phyloP scores from a whole-genome alignment of 1,140 invertebrate genomes.

The Aphelinus certus region DNA sequence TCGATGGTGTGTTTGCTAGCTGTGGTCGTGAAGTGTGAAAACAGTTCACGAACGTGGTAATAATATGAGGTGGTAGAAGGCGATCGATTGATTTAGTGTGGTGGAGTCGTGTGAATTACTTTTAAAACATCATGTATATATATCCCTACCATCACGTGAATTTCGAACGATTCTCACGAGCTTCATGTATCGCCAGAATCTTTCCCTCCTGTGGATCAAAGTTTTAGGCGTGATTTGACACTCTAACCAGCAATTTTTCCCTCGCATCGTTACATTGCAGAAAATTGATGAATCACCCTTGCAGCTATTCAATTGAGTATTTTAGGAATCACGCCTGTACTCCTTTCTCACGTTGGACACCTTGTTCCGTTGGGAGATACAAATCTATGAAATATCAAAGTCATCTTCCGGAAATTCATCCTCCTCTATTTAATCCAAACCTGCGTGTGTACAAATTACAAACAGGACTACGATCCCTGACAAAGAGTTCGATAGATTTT shows the following conservation, averaged over 20 bases:
- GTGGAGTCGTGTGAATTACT: too few relatives aligned
- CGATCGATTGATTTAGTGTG: too few relatives aligned
- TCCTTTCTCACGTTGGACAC: conserved; percentile 19
- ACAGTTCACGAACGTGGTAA: too few relatives aligned
- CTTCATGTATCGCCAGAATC: too few relatives aligned
- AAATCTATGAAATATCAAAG: conserved; percentile 20
- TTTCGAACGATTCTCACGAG: too few relatives aligned
- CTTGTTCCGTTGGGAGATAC: conserved; percentile 7
- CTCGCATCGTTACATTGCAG: conserved; percentile 10
- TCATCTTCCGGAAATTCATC: conserved; percentile 21
- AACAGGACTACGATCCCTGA: conserved; percentile 31
- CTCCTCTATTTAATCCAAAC: conserved; percentile 1
- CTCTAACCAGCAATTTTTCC: neutral
- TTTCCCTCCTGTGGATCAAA: too few relatives aligned
- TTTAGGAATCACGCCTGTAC: conserved; percentile 25
- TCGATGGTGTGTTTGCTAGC: too few relatives aligned
- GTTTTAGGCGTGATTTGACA: too few relatives aligned
- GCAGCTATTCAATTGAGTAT: neutral
- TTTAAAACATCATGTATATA: too few relatives aligned
- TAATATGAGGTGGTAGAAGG: too few relatives aligned
- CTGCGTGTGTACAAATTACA: conserved; percentile 3
- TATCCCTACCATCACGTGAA: too few relatives aligned
- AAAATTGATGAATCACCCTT: conserved; percentile 17
- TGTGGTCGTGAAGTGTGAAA: too few relatives aligned
- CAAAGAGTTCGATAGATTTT: conserved; percentile 10